Evolutionary conservation across 2,797 vertebrate genomes (phyloP).

Genomic region (Esox masquinongy): DNA sequence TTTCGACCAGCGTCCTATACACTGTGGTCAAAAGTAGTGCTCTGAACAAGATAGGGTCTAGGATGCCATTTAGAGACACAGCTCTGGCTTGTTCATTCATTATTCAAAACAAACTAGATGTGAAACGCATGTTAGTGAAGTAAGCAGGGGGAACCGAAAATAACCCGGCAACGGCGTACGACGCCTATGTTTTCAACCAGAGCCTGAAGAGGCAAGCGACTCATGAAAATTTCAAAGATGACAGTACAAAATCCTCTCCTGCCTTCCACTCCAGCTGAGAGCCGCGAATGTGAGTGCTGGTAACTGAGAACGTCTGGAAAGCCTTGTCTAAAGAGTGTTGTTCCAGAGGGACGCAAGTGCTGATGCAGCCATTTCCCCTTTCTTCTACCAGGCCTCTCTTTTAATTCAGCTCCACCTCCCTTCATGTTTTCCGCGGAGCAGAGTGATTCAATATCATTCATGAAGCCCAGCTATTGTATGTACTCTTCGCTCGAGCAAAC

Average conservation of each 20-base stretch:
- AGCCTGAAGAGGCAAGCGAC: conserved; percentile 11
- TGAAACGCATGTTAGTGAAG: conserved; percentile 1
- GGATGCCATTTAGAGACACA: not conserved
- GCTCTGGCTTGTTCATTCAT: not conserved
- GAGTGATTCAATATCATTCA: conserved; percentile 63
- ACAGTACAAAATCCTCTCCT: conserved; percentile 47
- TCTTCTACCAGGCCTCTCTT: conserved; percentile 16
- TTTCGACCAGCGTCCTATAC: no score
- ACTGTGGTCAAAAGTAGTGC: not conserved
- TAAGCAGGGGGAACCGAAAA: not conserved
- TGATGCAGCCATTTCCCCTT: conserved; percentile 63
- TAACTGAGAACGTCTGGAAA: conserved; percentile 55
- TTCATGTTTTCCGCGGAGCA: conserved; percentile 15
- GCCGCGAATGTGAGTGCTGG: conserved; percentile 3
- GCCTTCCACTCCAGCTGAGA: conserved; percentile 34
- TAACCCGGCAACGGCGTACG: not conserved
- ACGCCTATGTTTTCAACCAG: not conserved
- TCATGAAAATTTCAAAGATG: conserved; percentile 71
- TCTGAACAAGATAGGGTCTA: not conserved
- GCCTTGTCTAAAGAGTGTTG: conserved; percentile 53
- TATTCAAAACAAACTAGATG: conserved; percentile 3
- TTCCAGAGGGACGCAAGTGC: conserved; percentile 57
- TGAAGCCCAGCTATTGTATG: conserved; percentile 39
- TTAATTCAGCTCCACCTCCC: not conserved
- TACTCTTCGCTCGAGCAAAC: conserved; percentile 53